phyloP scores from a whole-genome alignment of 2,797 vertebrate species.

The Dromococcyx pavoninus region DNA sequence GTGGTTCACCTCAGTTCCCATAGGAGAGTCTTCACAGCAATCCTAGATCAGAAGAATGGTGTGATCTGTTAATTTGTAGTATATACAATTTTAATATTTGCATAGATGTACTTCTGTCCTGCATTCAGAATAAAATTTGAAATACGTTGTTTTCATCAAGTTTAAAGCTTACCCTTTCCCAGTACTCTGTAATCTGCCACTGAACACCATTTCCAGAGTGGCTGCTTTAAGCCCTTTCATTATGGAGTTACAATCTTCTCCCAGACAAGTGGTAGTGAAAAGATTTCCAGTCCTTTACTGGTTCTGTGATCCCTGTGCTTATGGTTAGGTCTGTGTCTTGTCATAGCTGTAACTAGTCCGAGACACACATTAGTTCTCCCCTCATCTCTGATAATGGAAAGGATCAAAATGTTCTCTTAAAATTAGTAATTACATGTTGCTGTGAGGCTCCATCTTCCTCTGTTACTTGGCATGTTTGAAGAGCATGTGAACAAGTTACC shows the following conservation, averaged over 20 bases:
- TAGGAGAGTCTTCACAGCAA: background rate
- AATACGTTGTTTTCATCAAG: background rate
- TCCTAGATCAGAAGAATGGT: background rate
- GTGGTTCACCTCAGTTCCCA: background rate
- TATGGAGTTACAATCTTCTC: background rate
- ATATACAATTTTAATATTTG: background rate
- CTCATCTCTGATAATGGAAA: background rate
- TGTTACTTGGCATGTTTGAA: background rate
- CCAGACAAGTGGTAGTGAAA: background rate
- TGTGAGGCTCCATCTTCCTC: background rate
- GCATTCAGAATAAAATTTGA: background rate
- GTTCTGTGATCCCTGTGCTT: background rate
- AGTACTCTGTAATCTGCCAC: background rate
- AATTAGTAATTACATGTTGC: background rate
- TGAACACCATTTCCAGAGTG: background rate
- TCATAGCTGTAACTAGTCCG: background rate
- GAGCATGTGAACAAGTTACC: background rate
- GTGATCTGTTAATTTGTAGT: background rate
- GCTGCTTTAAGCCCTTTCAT: background rate
- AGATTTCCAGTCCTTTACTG: background rate
- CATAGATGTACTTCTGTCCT: background rate
- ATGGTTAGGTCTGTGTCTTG: background rate
- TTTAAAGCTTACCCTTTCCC: background rate
- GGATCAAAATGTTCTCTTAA: constrained; percentile 20
- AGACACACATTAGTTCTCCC: background rate